Percentiles rank a stretch among this genome's conserved stretches.
Conservation (phyloP, 2,113 vertebrate genomes). For the Pluvialis apricaria region DNA sequence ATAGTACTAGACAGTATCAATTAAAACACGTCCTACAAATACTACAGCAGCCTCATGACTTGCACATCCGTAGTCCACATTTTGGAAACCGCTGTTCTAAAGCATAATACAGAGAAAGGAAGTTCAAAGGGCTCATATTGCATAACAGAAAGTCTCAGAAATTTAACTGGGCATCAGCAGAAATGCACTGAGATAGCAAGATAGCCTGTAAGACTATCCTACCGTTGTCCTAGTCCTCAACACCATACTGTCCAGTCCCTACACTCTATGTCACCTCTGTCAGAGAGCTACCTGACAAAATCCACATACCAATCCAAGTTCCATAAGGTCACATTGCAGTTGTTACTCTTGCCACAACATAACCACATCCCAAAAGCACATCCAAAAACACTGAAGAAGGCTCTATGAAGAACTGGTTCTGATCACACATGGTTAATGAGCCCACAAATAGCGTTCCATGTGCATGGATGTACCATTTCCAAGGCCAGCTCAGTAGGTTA, state of each 20-base stretch:
- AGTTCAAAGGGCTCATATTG: not conserved
- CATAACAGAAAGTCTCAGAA: not conserved
- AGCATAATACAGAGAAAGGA: not conserved
- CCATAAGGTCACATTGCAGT: not conserved
- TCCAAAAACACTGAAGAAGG: not conserved
- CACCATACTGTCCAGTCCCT: not conserved
- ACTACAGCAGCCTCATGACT: not conserved
- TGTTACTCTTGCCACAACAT: not conserved
- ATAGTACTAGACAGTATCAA: not conserved
- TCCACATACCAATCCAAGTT: not conserved
- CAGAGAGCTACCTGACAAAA: not conserved
- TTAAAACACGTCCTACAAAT: not conserved
- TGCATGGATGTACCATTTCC: not conserved
- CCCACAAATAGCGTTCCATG: not conserved
- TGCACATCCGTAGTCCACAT: not conserved
- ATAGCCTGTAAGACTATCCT: not conserved
- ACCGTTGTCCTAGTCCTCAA: not conserved
- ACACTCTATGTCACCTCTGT: not conserved
- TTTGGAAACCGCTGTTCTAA: not conserved
- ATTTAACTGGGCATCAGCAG: not conserved
- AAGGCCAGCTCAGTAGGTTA: not conserved
- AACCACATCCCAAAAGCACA: not conserved
- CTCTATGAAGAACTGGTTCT: not conserved
- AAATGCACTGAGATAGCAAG: not conserved
- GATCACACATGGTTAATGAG: not conserved